Base-by-base conservation (phyloP, 2,888 invertebrate genomes). In the Parthenolecanium corni region DNA sequence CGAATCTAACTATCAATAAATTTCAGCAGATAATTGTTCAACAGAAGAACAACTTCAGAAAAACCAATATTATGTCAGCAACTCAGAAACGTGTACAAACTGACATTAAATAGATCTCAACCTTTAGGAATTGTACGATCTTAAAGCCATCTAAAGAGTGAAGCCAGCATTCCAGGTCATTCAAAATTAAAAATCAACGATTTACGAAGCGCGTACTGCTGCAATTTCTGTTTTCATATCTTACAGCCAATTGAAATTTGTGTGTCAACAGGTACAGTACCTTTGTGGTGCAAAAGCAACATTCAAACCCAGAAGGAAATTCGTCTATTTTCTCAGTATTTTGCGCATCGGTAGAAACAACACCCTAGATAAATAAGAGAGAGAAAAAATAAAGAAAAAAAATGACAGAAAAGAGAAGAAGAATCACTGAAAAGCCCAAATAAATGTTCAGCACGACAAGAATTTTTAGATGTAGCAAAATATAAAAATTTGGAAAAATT, bases 261-360 rank as follows among this genome's bases (percentile, higher is more conserved):
- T 2, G 18, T 49, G 23, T 23, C 5, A 31, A 49, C 21, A 25
- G 36, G 49, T 58, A 61, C 61, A 61, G 77, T 86, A 90, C 90
- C 89, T 90, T 90, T 76, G 88, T 85, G 78, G 88, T 89, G 84
- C 90, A 91, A 86, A 89, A 91, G 84, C 90, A 91, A 86, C 91
- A 91, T 83, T 91, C 91, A 83, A 89, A 89, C 81, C 90, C 90
- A 81, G 87, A 89, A 79, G 89, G 89, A 78, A 89, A 82, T 80
- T 90, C 89, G 80, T 89, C 88, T 78, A 84, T 79, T 82, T 82
- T 82, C 76, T 85, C 83, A 75, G 75, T 64, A 64, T 20, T 9
- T 49, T 61, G 49, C 23, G 51, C 36, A 61, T 49, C 14, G 51
- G 31, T 40, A 51, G 38, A 49, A 51, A 25, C 46, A 40, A 40